A percentile compares a stretch with the other conserved stretches of the same genome.
phyloP scores from a whole-genome alignment of 2,113 vertebrate genomes.

The Neodontobutis hainanensis region DNA sequence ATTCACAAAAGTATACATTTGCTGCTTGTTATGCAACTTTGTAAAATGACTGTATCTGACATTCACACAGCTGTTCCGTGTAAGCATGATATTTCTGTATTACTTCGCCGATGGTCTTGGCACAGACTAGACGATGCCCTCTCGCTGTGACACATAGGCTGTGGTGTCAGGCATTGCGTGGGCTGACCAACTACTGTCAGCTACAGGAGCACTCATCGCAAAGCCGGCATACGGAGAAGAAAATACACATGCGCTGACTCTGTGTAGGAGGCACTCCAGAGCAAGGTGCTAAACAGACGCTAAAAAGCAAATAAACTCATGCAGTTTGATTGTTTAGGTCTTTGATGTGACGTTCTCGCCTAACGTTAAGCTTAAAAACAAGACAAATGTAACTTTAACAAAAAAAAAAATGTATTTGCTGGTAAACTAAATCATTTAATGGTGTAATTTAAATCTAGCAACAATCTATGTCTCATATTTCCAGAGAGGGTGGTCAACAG shows the following conservation, averaged over 20 bases:
- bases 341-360: conserved; percentile 6
- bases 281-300: conserved; percentile 47
- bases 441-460: conserved; percentile 15
- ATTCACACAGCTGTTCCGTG: conserved; percentile 23
- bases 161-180: conserved; percentile 61
- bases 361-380: background rate
- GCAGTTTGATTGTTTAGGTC: conserved; percentile 29
- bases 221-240: conserved; percentile 48
- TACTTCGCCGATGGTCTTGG: conserved; percentile 42
- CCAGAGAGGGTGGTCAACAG: conserved; percentile 23
- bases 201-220: conserved; percentile 51
- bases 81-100: conserved; percentile 42
- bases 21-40: conserved; percentile 1
- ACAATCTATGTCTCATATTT: conserved; percentile 43
- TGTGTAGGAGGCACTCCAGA: conserved; percentile 51
- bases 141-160: conserved; percentile 57
- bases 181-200: conserved; percentile 61
- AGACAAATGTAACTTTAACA: background rate
- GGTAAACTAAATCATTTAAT: background rate
- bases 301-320: conserved; percentile 46
- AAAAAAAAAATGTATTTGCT: conserved; percentile 4
- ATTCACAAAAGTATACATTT: background rate
- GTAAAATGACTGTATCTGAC: background rate
- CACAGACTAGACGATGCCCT: conserved; percentile 52
- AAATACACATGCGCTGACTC: conserved; percentile 38